Conservation (phyloP, 2,113 vertebrate species). For the Todiramphus chloris region DNA sequence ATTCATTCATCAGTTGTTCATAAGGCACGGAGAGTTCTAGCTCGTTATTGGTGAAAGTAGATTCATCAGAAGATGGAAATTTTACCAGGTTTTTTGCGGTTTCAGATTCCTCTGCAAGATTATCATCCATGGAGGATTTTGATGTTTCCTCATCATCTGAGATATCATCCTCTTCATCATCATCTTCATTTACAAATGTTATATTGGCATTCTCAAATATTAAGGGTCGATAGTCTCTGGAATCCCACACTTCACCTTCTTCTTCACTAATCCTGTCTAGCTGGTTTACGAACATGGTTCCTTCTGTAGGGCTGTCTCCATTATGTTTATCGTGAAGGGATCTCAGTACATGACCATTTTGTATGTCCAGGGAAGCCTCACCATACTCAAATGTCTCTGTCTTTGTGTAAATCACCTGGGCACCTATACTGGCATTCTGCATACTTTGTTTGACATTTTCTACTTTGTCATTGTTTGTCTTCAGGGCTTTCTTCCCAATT, state of each 20-base stretch:
- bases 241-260: slow-evolving; percentile 84
- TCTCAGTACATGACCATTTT: slow-evolving; percentile 76
- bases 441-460: slow-evolving; percentile 63
- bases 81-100: slow-evolving; percentile 76
- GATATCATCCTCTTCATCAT: slow-evolving; percentile 71
- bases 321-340: slow-evolving; percentile 69
- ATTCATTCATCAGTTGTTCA: slow-evolving; percentile 90
- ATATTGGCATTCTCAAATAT: slow-evolving; percentile 88
- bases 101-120: slow-evolving; percentile 74
- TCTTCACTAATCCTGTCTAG: slow-evolving; percentile 89
- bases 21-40: slow-evolving; percentile 87
- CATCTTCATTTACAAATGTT: slow-evolving; percentile 82
- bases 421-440: slow-evolving; percentile 80
- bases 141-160: slow-evolving; percentile 83
- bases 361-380: slow-evolving; percentile 72
- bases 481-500: slow-evolving; percentile 83
- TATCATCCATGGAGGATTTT: slow-evolving; percentile 90
- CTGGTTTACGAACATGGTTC: slow-evolving; percentile 83
- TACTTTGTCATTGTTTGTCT: slow-evolving; percentile 33
- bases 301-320: slow-evolving; percentile 60
- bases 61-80: slow-evolving; percentile 83
- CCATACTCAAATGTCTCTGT: slow-evolving; percentile 84
- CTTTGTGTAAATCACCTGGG: slow-evolving; percentile 88
- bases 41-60: slow-evolving; percentile 85
- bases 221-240: slow-evolving; percentile 84